Conservation (phyloP, 2,113 vertebrate species). For the Anthoscopus minutus region DNA sequence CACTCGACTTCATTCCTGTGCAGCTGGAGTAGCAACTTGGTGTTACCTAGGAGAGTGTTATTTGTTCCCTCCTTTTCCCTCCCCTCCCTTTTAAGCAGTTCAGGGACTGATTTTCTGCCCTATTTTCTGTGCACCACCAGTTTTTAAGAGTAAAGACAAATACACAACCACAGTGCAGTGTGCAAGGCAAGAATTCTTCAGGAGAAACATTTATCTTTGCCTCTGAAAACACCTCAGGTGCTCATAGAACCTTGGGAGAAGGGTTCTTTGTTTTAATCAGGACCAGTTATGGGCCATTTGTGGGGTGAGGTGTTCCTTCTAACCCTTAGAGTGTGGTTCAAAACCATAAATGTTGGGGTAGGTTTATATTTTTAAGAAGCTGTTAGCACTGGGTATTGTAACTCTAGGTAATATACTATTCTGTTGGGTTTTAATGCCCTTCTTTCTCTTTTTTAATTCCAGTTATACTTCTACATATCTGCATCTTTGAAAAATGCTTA, state of each 20-base stretch:
- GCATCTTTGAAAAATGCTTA: neutral
- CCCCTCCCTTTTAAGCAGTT: neutral
- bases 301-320: neutral
- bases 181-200: neutral
- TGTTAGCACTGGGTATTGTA: neutral
- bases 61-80: neutral
- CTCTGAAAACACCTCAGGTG: neutral
- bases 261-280: neutral
- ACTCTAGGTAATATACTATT: neutral
- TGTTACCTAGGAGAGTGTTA: slow-evolving; percentile 2
- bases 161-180: neutral
- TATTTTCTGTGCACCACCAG: neutral
- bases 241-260: neutral
- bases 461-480: neutral
- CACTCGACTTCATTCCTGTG: neutral
- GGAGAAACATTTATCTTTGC: neutral
- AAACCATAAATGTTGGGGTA: neutral
- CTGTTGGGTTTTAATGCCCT: neutral
- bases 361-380: neutral
- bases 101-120: neutral
- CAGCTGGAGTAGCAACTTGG: neutral
- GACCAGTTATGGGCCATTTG: neutral
- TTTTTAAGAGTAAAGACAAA: neutral
- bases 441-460: neutral
- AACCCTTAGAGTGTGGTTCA: neutral